Evolutionary conservation across 2,797 vertebrate genomes (phyloP).

Genomic region (Argyrosomus regius): DNA sequence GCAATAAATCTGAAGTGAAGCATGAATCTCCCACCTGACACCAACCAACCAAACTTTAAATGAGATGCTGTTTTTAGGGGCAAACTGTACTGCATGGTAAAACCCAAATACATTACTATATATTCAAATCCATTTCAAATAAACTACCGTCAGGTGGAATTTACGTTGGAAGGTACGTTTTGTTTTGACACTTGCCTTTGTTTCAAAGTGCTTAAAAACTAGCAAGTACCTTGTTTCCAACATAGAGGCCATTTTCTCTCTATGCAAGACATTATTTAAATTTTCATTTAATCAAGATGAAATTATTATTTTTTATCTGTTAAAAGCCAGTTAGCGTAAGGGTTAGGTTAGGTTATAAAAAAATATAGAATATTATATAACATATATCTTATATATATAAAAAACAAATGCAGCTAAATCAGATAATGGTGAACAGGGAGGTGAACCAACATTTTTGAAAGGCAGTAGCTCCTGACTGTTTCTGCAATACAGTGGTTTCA

Average conservation of each 20-base stretch:
- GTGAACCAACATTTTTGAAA: not conserved
- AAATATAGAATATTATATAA: no score
- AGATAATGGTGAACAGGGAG: not conserved
- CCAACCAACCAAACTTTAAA: not conserved
- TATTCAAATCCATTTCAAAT: not conserved
- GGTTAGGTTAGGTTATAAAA: no score
- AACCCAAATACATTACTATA: conserved; percentile 8
- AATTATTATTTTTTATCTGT: not conserved
- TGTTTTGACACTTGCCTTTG: not conserved
- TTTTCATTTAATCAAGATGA: not conserved
- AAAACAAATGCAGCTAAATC: not conserved
- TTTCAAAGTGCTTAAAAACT: not conserved
- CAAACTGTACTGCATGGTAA: not conserved
- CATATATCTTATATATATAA: no score
- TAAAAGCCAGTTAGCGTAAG: not conserved
- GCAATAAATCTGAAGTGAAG: not conserved
- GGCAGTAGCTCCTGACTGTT: not conserved
- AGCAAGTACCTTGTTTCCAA: not conserved
- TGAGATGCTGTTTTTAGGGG: conserved; percentile 14
- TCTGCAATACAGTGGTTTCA: not conserved
- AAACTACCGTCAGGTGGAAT: conserved; percentile 11
- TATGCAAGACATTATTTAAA: not conserved
- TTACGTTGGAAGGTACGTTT: conserved; percentile 20
- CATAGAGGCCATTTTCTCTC: not conserved
- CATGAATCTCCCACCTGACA: not conserved